phyloP scores from a whole-genome alignment of 2,888 invertebrate genomes.

The Drosophila basisetae region DNA sequence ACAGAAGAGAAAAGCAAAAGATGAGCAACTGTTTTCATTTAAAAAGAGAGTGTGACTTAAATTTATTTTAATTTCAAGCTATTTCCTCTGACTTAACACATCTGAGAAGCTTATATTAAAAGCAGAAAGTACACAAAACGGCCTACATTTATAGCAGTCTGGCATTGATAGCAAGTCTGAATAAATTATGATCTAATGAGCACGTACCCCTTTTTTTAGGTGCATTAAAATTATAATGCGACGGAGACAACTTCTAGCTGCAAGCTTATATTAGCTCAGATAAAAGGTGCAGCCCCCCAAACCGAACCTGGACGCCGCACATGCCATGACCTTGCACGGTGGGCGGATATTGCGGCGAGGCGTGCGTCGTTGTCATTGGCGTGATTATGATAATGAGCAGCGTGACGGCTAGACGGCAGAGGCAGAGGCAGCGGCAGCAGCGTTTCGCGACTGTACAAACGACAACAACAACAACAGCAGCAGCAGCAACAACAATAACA shows the following conservation, averaged over 20 bases:
- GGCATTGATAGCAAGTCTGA: not conserved
- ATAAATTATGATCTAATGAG: slow-evolving; percentile 1
- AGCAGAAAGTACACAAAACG: not conserved
- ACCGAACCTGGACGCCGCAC: slow-evolving; percentile 38
- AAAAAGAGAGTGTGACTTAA: not conserved
- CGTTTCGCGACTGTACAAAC: slow-evolving; percentile 55
- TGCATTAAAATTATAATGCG: slow-evolving; percentile 1
- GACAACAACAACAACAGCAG: not conserved
- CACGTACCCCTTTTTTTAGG: not conserved
- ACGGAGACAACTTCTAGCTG: slow-evolving; percentile 1
- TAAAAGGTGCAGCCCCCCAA: slow-evolving; percentile 21
- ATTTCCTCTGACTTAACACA: not conserved
- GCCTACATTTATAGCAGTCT: not conserved
- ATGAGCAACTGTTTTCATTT: slow-evolving; percentile 26
- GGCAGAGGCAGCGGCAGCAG: slow-evolving; percentile 6
- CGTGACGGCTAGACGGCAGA: slow-evolving; percentile 29
- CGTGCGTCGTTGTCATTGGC: slow-evolving; percentile 38
- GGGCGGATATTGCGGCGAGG: slow-evolving; percentile 47
- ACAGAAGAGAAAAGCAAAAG: not conserved
- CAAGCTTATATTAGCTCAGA: not conserved
- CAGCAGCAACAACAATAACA: slow-evolving; percentile 20
- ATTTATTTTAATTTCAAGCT: not conserved
- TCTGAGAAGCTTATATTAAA: not conserved
- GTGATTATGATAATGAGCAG: slow-evolving; percentile 73
- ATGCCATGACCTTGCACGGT: slow-evolving; percentile 68